Evolutionary conservation across 1,140 invertebrate genomes (phyloP).

Genomic region (Pseudomyrmex sp.): DNA sequence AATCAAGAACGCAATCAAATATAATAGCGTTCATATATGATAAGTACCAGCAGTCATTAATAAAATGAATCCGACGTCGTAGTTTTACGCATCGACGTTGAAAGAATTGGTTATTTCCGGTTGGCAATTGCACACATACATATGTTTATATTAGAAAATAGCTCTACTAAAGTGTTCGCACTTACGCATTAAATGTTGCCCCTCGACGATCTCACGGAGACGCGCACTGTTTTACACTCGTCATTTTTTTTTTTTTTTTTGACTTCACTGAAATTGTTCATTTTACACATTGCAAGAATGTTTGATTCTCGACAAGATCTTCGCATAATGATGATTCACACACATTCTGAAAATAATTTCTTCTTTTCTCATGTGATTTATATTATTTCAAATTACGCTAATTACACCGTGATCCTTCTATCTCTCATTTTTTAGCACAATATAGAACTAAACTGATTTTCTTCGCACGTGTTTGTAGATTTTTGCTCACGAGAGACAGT

Average conservation of each 20-base stretch:
- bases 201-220: neutral
- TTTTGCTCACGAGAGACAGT: neutral
- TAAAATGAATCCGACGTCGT: neutral
- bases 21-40: neutral
- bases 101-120: conserved; percentile 64
- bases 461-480: neutral
- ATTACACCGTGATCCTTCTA: too few species aligned
- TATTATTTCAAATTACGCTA: too few species aligned
- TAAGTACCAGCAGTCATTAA: neutral
- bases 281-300: too few species aligned
- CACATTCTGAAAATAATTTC: too few species aligned
- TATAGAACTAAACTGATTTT: neutral
- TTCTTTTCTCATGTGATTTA: too few species aligned
- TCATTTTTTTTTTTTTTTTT: too few species aligned
- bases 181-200: conserved; percentile 35
- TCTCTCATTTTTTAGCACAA: too few species aligned
- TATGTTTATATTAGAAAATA: conserved; percentile 64
- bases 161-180: conserved; percentile 45
- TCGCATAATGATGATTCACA: too few species aligned
- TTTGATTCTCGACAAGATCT: too few species aligned
- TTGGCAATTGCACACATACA: conserved; percentile 40
- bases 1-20: neutral
- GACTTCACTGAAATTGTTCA: too few species aligned
- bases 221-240: neutral
- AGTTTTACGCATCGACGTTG: conserved; percentile 37